phyloP scores from a whole-genome alignment of 2,113 vertebrate genomes.

The Pituophis catenifer region DNA sequence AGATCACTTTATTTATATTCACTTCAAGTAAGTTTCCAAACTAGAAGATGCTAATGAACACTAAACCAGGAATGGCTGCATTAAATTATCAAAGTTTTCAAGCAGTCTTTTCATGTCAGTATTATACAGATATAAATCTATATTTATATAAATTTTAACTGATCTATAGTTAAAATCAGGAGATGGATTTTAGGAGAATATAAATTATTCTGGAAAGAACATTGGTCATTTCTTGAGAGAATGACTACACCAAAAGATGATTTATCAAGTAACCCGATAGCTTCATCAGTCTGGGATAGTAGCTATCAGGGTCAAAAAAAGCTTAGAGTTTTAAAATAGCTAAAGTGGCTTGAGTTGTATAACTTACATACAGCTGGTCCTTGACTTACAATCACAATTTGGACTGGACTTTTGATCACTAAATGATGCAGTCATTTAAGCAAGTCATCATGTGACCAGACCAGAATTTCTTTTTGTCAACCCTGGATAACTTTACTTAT shows the following conservation, averaged over 20 bases:
- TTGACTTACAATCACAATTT: neutral
- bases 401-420: neutral
- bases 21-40: slow-evolving; percentile 82
- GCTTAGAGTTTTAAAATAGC: neutral
- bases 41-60: neutral
- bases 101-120: neutral
- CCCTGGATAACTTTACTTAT: slow-evolving; percentile 31
- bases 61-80: neutral
- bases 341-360: neutral
- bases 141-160: neutral
- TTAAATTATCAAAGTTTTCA: neutral
- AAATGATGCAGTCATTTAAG: neutral
- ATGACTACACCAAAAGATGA: neutral
- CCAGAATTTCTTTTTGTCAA: slow-evolving; percentile 34
- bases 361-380: neutral
- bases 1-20: slow-evolving; percentile 89
- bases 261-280: neutral
- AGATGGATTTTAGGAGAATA: neutral
- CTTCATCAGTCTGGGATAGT: neutral
- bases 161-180: neutral
- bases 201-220: neutral
- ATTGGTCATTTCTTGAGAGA: neutral
- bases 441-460: neutral
- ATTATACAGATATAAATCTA: neutral
- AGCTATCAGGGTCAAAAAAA: neutral